Evolutionary conservation across 2,888 invertebrate genomes (phyloP), one percentile per base, ranked within the genome.

Genomic region (Ennomos fuscantarius): DNA sequence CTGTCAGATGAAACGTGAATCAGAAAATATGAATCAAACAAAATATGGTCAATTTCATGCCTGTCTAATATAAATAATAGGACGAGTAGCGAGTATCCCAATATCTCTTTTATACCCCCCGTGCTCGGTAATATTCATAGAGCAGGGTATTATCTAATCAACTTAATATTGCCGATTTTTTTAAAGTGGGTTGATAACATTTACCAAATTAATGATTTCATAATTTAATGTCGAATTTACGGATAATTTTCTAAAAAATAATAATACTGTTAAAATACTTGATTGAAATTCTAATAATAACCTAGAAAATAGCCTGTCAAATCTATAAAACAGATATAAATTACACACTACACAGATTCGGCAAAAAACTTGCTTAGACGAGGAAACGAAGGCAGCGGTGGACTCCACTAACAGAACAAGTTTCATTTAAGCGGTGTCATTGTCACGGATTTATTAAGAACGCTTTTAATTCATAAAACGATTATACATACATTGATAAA

Each of bases 321-420:
- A 31, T 33, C 13, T 35, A 41, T 46, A 37, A 43, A 51, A 40
- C 31, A 40, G 15, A 34, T 24, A 60, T 62, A 66, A 54, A 59
- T 64, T 47, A 49, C 42, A 47, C 41, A 62, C 37, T 54, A 48
- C 36, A 52, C 43, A 15, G 41, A 42, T 42, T 41, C 44, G 11
- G 42, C 50, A 62, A 62, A 61, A 59, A 66, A 62, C 56, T 60
- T 56, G 66, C 55, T 62, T 47, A 31, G 40, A 60, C 56, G 48
- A 62, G 62, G 64, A 64, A 64, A 66, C 55, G 41, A 39, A 56
- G 40, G 39, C 48, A 51, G 43, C 8, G 47, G 37, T 37, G 8
- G 32, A 32, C 44, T 32, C 32, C 42, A 46, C 47, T 57, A 40
- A 49, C 53, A 36, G 62, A 66, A 64, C 66, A 48, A 61, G 66